Evolutionary conservation across 2,888 invertebrate genomes (phyloP).

Genomic region (Sarcophaga carnaria): DNA sequence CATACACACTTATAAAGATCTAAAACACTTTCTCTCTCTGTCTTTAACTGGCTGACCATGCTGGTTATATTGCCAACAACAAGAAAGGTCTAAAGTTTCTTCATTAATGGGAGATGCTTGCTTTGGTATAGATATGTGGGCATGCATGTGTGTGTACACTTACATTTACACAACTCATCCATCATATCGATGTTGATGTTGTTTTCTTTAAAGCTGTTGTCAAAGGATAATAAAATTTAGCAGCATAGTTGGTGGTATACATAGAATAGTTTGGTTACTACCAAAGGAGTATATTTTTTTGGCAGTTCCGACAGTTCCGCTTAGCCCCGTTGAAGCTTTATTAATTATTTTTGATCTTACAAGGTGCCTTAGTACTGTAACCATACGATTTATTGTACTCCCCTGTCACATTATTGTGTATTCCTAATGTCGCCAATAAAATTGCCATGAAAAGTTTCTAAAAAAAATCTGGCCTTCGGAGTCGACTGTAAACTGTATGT

Average conservation of each 20-base stretch:
- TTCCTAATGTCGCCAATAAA: too few species aligned
- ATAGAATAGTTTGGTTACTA: constrained; percentile 14
- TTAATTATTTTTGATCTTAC: too few species aligned
- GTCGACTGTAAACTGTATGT: too few species aligned
- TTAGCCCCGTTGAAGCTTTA: background rate
- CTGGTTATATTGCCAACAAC: too few species aligned
- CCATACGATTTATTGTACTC: too few species aligned
- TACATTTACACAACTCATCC: constrained; percentile 56
- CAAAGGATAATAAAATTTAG: constrained; percentile 63
- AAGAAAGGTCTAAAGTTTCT: background rate
- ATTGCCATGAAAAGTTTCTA: too few species aligned
- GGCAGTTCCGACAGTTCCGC: too few species aligned
- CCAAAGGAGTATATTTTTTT: background rate
- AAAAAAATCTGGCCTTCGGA: too few species aligned
- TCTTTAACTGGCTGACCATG: background rate
- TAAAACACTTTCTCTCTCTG: background rate
- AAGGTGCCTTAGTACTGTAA: too few species aligned
- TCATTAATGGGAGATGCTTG: background rate
- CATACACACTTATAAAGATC: constrained; percentile 1
- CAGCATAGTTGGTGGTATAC: background rate
- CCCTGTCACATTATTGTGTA: too few species aligned
- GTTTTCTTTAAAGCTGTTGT: constrained; percentile 46
- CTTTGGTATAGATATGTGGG: too few species aligned
- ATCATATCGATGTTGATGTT: constrained; percentile 43
- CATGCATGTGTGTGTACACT: background rate